These are phyloP conservation scores for Macrocentrus cingulum DNA, from an alignment of 1,140 invertebrate genomes.

Conservation along the genomic window DNA sequence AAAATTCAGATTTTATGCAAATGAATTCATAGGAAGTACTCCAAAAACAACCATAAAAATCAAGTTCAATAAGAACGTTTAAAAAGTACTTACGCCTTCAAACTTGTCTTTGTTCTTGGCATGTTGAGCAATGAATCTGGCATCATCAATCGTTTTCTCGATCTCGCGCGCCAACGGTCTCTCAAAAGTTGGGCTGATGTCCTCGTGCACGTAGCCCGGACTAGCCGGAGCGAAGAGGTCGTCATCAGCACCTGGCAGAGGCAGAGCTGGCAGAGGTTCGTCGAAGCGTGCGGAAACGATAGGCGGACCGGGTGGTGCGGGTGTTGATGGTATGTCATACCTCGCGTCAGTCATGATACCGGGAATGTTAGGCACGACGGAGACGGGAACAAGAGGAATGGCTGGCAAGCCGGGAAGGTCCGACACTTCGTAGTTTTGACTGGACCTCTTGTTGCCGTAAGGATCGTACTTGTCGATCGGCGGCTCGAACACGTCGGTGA, in stretches of 20 bases:
- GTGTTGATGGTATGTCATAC: slow-evolving; percentile 36
- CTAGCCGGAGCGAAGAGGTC: slow-evolving; percentile 75
- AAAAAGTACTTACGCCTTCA: slow-evolving; percentile 82
- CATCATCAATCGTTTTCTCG: slow-evolving; percentile 86
- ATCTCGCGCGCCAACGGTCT: slow-evolving; percentile 73
- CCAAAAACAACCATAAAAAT: no score
- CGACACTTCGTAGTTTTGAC: slow-evolving; percentile 72
- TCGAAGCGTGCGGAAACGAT: slow-evolving; percentile 66
- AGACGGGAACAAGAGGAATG: slow-evolving; percentile 20
- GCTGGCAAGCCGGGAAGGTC: slow-evolving; percentile 61
- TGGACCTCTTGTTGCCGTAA: slow-evolving; percentile 66
- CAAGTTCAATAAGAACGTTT: no score
- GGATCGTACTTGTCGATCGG: slow-evolving; percentile 71
- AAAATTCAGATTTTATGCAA: no score
- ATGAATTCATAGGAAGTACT: no score
- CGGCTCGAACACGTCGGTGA: slow-evolving; percentile 72
- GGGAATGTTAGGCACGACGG: slow-evolving; percentile 39
- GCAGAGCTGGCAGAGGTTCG: slow-evolving; percentile 69
- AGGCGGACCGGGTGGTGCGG: slow-evolving; percentile 52
- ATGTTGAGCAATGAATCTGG: slow-evolving; percentile 91
- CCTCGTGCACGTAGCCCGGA: slow-evolving; percentile 61
- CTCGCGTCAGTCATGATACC: slow-evolving; percentile 43
- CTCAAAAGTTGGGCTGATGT: slow-evolving; percentile 77
- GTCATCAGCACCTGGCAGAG: slow-evolving; percentile 73
- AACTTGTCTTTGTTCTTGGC: slow-evolving; percentile 93